Evolutionary conservation across 2,888 invertebrate species (phyloP).

Genomic region (Diaphora mendica): DNA sequence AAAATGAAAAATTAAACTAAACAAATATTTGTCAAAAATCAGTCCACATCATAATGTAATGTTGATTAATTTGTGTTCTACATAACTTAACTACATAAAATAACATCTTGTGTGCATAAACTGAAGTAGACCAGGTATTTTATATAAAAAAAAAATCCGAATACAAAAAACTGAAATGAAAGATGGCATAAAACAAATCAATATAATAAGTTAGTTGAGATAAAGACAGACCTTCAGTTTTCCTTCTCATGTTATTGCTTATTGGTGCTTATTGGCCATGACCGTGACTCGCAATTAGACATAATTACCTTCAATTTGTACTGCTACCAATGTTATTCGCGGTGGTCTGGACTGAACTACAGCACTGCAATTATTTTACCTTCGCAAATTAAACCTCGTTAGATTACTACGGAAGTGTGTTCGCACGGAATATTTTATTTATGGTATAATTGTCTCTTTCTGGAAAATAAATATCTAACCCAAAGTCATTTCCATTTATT

Average conservation of each 20-base stretch:
- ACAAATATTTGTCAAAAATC: no score
- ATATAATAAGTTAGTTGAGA: slow-evolving; percentile 50
- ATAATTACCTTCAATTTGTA: slow-evolving; percentile 85
- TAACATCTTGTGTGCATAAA: no score
- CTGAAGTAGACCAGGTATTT: neutral
- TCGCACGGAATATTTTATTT: slow-evolving; percentile 25
- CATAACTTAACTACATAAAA: no score
- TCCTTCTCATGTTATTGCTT: slow-evolving; percentile 81
- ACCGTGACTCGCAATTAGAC: slow-evolving; percentile 84
- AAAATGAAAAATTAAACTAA: no score
- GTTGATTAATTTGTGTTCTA: neutral
- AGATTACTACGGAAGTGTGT: slow-evolving; percentile 57
- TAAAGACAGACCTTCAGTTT: slow-evolving; percentile 65
- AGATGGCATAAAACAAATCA: slow-evolving; percentile 27
- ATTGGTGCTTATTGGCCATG: slow-evolving; percentile 86
- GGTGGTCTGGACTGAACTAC: slow-evolving; percentile 68
- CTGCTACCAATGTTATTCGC: slow-evolving; percentile 79
- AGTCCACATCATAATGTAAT: neutral
- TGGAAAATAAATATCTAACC: neutral
- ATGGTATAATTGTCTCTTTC: slow-evolving; percentile 18
- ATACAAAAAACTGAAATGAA: neutral
- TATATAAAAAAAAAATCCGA: neutral
- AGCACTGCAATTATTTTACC: slow-evolving; percentile 74
- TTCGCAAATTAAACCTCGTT: slow-evolving; percentile 72
- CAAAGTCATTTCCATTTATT: neutral